Conservation (phyloP, 2,113 vertebrate species). For the Brachirus orientalis region DNA sequence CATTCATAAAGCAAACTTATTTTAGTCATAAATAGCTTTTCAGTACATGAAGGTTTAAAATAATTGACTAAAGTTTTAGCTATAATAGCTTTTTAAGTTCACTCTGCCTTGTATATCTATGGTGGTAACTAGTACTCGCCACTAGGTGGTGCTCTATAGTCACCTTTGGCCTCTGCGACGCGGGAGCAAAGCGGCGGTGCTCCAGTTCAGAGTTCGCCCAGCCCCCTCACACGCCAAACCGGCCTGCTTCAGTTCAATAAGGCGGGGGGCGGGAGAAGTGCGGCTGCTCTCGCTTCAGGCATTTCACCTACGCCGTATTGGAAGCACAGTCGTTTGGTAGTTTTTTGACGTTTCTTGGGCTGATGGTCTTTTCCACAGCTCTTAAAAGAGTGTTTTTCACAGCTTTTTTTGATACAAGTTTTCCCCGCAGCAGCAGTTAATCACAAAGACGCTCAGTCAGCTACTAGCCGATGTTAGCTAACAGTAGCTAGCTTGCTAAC, state of each 20-base stretch:
- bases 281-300: constrained; percentile 39
- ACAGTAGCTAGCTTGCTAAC: constrained; percentile 60
- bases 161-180: constrained; percentile 5
- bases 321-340: neutral
- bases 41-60: no score
- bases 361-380: neutral
- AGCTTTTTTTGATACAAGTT: constrained; percentile 7
- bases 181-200: constrained; percentile 57
- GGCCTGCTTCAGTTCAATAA: constrained; percentile 58
- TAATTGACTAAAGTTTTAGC: no score
- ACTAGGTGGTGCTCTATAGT: constrained; percentile 52
- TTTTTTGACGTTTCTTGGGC: constrained; percentile 5
- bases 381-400: constrained; percentile 3
- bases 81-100: no score
- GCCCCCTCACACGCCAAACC: constrained; percentile 68
- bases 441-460: constrained; percentile 65
- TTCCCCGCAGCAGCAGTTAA: constrained; percentile 28
- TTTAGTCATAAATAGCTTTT: no score
- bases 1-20: no score
- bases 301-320: constrained; percentile 18
- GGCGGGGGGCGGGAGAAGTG: constrained; percentile 46
- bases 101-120: no score
- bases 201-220: constrained; percentile 54
- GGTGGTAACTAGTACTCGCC: neutral
- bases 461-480: constrained; percentile 58